Percentiles rank a stretch among this genome's conserved stretches.
Conservation (phyloP, 2,797 vertebrate species). For the Propithecus perrieri region DNA sequence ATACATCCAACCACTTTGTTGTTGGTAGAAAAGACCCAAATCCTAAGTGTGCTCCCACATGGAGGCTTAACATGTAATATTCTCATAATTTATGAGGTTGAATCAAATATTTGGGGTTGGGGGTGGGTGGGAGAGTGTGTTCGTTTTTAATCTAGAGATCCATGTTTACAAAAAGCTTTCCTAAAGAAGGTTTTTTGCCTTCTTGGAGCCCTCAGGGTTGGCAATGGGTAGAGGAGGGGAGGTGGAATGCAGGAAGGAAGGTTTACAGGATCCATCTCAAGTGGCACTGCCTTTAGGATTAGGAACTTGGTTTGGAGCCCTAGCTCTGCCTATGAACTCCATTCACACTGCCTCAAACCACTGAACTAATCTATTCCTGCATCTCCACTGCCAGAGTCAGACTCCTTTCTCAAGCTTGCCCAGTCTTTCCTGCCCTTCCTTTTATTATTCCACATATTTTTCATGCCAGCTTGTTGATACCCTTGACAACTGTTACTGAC, state of each 20-base stretch:
- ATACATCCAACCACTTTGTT: not conserved
- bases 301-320: not conserved
- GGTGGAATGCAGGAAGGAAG: not conserved
- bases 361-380: not conserved
- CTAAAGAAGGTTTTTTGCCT: not conserved
- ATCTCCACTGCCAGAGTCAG: not conserved
- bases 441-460: not conserved
- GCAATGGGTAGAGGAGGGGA: not conserved
- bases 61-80: not conserved
- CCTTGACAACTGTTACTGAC: not conserved
- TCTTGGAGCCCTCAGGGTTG: not conserved
- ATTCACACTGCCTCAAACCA: not conserved
- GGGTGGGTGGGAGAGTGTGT: not conserved
- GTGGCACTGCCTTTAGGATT: not conserved
- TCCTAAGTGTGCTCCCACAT: not conserved
- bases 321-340: not conserved
- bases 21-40: not conserved
- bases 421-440: not conserved
- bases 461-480: not conserved
- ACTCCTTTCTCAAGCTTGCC: not conserved
- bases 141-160: slow-evolving; percentile 51
- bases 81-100: slow-evolving; percentile 19
- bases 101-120: not conserved
- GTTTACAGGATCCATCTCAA: not conserved
- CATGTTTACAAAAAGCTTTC: slow-evolving; percentile 21